phyloP scores from a whole-genome alignment of 1,140 invertebrate genomes.

The Nasonia giraulti region DNA sequence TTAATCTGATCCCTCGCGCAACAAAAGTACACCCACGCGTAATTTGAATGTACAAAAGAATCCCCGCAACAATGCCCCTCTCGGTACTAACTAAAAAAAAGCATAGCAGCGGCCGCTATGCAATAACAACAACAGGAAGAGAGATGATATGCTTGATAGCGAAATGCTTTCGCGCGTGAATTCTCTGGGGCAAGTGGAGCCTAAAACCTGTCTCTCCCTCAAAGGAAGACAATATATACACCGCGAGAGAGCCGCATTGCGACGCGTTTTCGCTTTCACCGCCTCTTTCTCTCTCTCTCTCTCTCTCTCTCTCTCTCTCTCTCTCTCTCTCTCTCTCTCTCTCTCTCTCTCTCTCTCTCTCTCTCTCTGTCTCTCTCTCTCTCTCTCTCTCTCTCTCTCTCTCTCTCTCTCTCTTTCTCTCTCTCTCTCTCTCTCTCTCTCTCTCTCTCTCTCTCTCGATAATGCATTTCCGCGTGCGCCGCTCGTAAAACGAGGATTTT shows the following conservation, averaged over 20 bases:
- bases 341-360: slow-evolving; percentile 17
- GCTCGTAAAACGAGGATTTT: slow-evolving; percentile 18
- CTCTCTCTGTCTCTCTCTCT: no score
- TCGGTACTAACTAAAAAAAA: no score
- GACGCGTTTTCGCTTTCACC: slow-evolving; percentile 26
- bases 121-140: slow-evolving; percentile 7
- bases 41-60: not conserved
- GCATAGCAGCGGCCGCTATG: not conserved
- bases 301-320: not conserved
- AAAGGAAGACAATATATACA: not conserved
- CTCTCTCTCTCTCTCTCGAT: no score
- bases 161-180: slow-evolving; percentile 30
- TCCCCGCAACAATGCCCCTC: not conserved
- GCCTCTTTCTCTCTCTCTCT: no score
- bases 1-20: not conserved
- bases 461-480: slow-evolving; percentile 2
- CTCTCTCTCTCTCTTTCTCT: no score
- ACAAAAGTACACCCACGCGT: not conserved
- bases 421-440: no score
- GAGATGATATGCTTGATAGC: not conserved
- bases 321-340: no score
- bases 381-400: no score
- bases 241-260: slow-evolving; percentile 5
- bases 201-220: slow-evolving; percentile 32
- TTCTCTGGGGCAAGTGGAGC: slow-evolving; percentile 38